Evolutionary conservation across 2,797 vertebrate species (phyloP).

Genomic region (Tokudaia muenninki): DNA sequence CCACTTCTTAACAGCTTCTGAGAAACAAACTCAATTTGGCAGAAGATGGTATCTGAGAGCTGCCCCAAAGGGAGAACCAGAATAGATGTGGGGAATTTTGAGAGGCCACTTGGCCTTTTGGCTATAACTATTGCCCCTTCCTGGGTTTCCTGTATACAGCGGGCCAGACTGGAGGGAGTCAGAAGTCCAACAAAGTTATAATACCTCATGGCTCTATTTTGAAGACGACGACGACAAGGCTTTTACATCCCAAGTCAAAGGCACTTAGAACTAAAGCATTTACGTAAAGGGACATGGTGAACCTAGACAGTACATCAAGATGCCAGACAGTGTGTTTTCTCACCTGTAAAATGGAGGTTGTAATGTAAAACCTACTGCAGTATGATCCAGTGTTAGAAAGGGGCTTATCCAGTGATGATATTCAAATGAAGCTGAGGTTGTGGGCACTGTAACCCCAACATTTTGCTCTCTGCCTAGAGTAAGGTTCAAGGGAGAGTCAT

Average conservation of each 20-base stretch:
- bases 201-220: not conserved
- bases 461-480: not conserved
- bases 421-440: not conserved
- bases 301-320: not conserved
- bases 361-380: not conserved
- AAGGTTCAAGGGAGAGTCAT: not conserved
- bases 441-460: not conserved
- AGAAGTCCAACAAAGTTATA: not conserved
- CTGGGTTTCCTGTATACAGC: not conserved
- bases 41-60: slow-evolving; percentile 70
- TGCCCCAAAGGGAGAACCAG: slow-evolving; percentile 61
- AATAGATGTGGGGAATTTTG: slow-evolving; percentile 23
- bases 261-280: slow-evolving; percentile 26
- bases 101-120: slow-evolving; percentile 40
- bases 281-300: not conserved
- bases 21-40: slow-evolving; percentile 68
- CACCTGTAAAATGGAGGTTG: slow-evolving; percentile 21
- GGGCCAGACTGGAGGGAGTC: not conserved
- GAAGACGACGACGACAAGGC: not conserved
- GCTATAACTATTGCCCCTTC: not conserved
- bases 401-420: not conserved
- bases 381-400: not conserved
- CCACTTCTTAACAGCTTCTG: slow-evolving; percentile 76
- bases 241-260: slow-evolving; percentile 10
- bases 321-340: not conserved